These are phyloP conservation scores for Dendrolimus kikuchii DNA, from an alignment of 1,140 invertebrate species.

Conservation along the genomic window DNA sequence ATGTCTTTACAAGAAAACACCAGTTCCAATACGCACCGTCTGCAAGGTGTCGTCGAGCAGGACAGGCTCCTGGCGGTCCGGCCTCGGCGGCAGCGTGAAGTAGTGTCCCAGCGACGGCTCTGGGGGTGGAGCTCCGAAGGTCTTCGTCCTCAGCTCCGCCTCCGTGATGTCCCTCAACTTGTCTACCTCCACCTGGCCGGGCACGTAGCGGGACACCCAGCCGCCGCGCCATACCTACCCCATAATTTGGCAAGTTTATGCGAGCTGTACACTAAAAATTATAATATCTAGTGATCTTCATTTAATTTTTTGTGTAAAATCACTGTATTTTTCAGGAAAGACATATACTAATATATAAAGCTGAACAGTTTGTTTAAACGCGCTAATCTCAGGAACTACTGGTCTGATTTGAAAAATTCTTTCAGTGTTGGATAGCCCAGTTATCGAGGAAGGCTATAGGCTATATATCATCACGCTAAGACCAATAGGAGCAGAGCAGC, in stretches of 20 bases:
- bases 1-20: no score
- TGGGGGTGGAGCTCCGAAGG: conserved; percentile 64
- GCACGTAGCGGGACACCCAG: conserved; percentile 46
- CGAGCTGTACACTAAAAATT: no score
- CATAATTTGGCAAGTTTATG: no score
- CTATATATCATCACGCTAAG: no score
- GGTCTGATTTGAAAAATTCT: no score
- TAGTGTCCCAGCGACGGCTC: conserved; percentile 65
- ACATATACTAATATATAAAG: no score
- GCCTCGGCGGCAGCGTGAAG: conserved; percentile 49
- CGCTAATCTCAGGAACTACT: no score
- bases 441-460: no score
- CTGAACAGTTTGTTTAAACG: no score
- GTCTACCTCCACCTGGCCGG: conserved; percentile 40
- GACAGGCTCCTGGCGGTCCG: conserved; percentile 44
- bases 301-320: background rate
- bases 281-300: no score
- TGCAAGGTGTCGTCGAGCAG: conserved; percentile 68
- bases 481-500: no score
- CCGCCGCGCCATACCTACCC: conserved; percentile 50
- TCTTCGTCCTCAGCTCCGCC: conserved; percentile 37
- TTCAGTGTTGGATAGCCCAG: no score
- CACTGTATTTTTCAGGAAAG: background rate
- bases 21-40: conserved; percentile 32
- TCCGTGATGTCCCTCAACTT: conserved; percentile 46